Base-by-base conservation (phyloP, 1,140 invertebrate species). In the Plodia interpunctella region DNA sequence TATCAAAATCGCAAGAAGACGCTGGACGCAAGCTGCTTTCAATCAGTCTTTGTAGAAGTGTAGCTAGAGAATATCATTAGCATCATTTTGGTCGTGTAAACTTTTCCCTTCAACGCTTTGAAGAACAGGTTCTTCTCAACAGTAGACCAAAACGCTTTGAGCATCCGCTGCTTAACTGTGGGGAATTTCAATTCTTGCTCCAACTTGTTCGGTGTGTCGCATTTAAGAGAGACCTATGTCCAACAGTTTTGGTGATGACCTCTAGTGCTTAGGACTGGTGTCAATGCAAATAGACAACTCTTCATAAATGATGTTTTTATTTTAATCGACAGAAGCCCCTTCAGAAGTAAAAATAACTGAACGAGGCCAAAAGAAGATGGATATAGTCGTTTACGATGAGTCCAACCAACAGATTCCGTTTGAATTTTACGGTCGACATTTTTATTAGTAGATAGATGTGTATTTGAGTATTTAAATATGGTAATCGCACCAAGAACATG, bases 41-140 rank as follows among this genome's bases (percentile, higher is more conserved):
- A n/a, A n/a, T n/a, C n/a, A n/a, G n/a, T n/a, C n/a, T n/a, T n/a
- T n/a, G n/a, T n/a, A n/a, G n/a, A n/a, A n/a, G n/a, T n/a, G n/a
- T n/a, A n/a, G n/a, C n/a, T n/a, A n/a, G n/a, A n/a, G n/a, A n/a
- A n/a, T n/a, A n/a, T n/a, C n/a, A n/a, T n/a, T n/a, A n/a, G n/a
- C n/a, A n/a, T n/a, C n/a, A n/a, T n/a, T n/a, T n/a, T n/a, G n/a
- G n/a, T n/a, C n/a, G n/a, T n/a, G n/a, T n/a, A n/a, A n/a, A n/a
- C n/a, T n/a, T n/a, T n/a, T n/a, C n/a, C n/a, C n/a, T 97, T 97
- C 0, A 99, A 87, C 0, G 97, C 97, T 89, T 99, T 97, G 88
- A 99, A 99, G 87, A 99, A 99, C 20, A 95, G 92, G 75, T 94
- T 95, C 77, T 97, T 97, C 75, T 98, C 97, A 60, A 97, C 94